These are phyloP conservation scores for Drosophila sechellia DNA, from an alignment of 1,140 invertebrate species.

Conservation along the genomic window DNA sequence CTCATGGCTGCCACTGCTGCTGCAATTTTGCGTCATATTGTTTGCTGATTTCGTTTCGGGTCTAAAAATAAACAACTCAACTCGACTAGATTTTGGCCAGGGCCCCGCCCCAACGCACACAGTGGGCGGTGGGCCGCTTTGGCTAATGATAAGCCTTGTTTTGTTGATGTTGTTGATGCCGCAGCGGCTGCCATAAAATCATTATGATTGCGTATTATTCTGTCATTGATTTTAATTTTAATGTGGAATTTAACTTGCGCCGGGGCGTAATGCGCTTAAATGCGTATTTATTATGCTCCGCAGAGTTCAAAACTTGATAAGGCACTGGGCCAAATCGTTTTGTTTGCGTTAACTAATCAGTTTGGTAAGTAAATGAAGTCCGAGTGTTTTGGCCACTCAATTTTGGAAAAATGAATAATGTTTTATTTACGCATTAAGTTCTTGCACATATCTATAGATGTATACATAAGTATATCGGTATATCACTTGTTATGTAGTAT, in stretches of 20 bases:
- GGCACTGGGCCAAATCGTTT: constrained; percentile 2
- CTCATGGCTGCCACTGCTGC: constrained; percentile 41
- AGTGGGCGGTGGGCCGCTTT: constrained; percentile 30
- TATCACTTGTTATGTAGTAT: constrained; percentile 58
- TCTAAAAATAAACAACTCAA: constrained; percentile 66
- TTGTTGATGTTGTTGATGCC: constrained; percentile 37
- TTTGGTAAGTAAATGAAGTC: constrained; percentile 34
- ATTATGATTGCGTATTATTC: constrained; percentile 68
- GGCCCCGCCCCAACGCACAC: constrained; percentile 4
- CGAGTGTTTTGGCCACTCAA: background rate
- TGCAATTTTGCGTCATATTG: constrained; percentile 78
- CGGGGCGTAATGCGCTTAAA: constrained; percentile 48
- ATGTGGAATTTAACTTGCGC: constrained; percentile 55
- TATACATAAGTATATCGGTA: constrained; percentile 46
- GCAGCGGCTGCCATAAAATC: constrained; percentile 63
- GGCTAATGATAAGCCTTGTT: constrained; percentile 80
- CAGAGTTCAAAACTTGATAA: constrained; percentile 38
- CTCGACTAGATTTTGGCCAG: constrained; percentile 1
- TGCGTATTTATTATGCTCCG: constrained; percentile 57
- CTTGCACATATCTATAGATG: constrained; percentile 35
- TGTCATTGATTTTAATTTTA: constrained; percentile 74
- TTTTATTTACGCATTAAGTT: constrained; percentile 42
- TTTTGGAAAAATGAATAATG: constrained; percentile 62
- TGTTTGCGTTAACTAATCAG: constrained; percentile 25
- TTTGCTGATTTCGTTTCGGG: constrained; percentile 72